phyloP scores from a whole-genome alignment of 1,140 invertebrate genomes.

The Adoxophyes honmai region DNA sequence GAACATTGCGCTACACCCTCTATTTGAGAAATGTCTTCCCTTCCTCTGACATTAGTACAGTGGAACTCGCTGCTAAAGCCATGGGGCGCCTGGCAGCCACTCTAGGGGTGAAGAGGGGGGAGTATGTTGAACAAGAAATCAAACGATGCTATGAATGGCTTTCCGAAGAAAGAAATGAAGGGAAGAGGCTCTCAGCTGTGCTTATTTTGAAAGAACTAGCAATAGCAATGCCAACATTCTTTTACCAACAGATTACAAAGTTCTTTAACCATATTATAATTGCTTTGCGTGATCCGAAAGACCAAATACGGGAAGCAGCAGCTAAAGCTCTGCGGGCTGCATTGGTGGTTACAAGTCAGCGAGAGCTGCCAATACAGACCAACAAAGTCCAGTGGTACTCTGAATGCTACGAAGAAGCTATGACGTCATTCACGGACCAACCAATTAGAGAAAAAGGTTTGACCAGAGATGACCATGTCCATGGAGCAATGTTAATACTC shows the following conservation, averaged over 20 bases:
- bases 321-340: slow-evolving; percentile 95
- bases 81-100: slow-evolving; percentile 93
- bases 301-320: slow-evolving; percentile 92
- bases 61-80: slow-evolving; percentile 96
- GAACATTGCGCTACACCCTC: slow-evolving; percentile 94
- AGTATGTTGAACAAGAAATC: slow-evolving; percentile 97
- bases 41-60: slow-evolving; percentile 91
- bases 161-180: slow-evolving; percentile 90
- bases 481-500: slow-evolving; percentile 94
- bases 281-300: slow-evolving; percentile 94
- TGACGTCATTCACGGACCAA: slow-evolving; percentile 85
- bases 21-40: slow-evolving; percentile 93
- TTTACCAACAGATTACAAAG: slow-evolving; percentile 96
- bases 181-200: slow-evolving; percentile 93
- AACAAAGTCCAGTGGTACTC: slow-evolving; percentile 94
- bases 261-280: slow-evolving; percentile 98
- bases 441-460: slow-evolving; percentile 84
- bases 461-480: slow-evolving; percentile 93
- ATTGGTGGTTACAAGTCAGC: slow-evolving; percentile 94
- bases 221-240: slow-evolving; percentile 97
- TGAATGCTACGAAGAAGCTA: slow-evolving; percentile 93
- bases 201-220: slow-evolving; percentile 95
- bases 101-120: slow-evolving; percentile 93
- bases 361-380: slow-evolving; percentile 93
- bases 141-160: slow-evolving; percentile 96